Conservation (phyloP, 2,888 invertebrate genomes). For the Troides oblongomaculatus region DNA sequence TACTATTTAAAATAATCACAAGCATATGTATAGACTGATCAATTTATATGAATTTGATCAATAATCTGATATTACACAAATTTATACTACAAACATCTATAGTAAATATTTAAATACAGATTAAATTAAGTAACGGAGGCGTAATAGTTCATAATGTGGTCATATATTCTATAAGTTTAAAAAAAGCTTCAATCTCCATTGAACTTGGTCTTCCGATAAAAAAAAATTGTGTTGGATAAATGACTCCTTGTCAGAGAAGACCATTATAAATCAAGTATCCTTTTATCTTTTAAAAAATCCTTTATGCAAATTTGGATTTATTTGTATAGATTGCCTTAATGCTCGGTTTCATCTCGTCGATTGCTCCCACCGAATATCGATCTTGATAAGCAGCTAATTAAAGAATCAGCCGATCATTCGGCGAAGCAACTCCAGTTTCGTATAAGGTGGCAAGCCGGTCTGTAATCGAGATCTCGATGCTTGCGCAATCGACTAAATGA, state of each 20-base stretch:
- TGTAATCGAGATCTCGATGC: constrained; percentile 65
- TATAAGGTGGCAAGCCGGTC: constrained; percentile 58
- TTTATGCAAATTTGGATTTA: constrained; percentile 41
- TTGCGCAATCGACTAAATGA: constrained; percentile 70
- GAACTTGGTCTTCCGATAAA: no score
- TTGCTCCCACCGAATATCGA: constrained; percentile 45
- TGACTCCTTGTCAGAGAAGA: no score
- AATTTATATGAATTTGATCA: constrained; percentile 8
- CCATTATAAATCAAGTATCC: not conserved
- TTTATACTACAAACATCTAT: no score
- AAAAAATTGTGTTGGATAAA: no score
- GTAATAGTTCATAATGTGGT: no score
- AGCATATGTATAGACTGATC: not conserved
- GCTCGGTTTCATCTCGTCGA: constrained; percentile 58
- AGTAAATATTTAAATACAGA: no score
- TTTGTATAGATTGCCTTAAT: constrained; percentile 51
- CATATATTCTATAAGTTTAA: no score
- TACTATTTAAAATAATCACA: not conserved
- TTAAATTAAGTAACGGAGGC: not conserved
- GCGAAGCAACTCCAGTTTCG: constrained; percentile 33
- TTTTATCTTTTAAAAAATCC: constrained; percentile 36
- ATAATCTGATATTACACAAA: not conserved
- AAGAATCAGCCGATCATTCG: constrained; percentile 41
- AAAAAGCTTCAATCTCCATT: no score
- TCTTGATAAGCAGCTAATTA: constrained; percentile 46